Conservation (phyloP, 2,797 vertebrate genomes). For the Heliangelus exortis region DNA sequence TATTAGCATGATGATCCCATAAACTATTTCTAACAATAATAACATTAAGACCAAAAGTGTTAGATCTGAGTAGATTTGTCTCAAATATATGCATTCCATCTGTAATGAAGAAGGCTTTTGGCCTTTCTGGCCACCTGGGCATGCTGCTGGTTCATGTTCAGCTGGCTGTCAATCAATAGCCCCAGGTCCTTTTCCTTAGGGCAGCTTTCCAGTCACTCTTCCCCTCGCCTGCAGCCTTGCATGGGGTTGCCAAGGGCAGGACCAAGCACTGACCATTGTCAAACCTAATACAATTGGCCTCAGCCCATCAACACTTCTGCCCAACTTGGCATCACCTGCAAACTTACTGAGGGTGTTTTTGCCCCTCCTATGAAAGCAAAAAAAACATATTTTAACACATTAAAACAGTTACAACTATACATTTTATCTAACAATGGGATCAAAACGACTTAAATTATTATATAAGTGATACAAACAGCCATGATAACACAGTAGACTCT, state of each 20-base stretch:
- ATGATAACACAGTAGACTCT: not conserved
- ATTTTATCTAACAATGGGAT: not conserved
- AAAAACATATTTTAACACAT: not conserved
- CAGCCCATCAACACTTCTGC: no score
- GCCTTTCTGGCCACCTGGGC: no score
- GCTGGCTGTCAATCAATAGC: no score
- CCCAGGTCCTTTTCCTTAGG: no score
- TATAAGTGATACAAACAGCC: not conserved
- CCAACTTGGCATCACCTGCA: no score
- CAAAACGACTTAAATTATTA: not conserved
- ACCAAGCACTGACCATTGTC: no score
- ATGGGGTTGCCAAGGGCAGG: no score
- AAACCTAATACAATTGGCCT: no score
- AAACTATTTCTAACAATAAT: not conserved
- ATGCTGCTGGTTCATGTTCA: no score
- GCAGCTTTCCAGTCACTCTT: no score
- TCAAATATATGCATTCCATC: not conserved
- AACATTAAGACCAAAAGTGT: not conserved
- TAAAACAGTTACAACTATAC: not conserved
- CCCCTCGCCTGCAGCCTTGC: no score
- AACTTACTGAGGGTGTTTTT: no score
- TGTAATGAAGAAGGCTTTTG: not conserved
- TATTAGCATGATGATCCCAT: not conserved
- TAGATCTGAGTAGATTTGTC: not conserved
- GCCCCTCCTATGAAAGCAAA: not conserved